phyloP scores from a whole-genome alignment of 2,888 invertebrate species.

The Agrochola lychnidis region DNA sequence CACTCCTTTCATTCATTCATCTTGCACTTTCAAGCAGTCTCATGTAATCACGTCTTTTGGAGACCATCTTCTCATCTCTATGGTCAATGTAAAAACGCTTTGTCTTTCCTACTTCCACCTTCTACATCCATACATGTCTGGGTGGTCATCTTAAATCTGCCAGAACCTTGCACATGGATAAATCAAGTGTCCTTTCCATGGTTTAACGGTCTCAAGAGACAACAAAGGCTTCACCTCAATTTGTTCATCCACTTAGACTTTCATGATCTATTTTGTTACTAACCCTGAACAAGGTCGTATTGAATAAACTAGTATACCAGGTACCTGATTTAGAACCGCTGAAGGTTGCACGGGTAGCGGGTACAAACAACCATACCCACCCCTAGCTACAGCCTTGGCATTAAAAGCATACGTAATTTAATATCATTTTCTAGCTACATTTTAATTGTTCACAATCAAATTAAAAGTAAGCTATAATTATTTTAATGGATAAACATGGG shows the following conservation, averaged over 20 bases:
- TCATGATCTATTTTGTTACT: slow-evolving; percentile 20
- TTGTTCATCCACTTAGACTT: slow-evolving; percentile 15
- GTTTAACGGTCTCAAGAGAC: not conserved
- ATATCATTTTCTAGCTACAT: slow-evolving; percentile 16
- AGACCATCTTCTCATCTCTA: not conserved
- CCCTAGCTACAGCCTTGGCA: slow-evolving; percentile 45
- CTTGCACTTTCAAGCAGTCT: not conserved
- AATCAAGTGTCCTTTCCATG: not conserved
- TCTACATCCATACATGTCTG: not conserved
- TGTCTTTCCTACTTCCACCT: not conserved
- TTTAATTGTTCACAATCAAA: slow-evolving; percentile 25
- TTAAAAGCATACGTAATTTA: slow-evolving; percentile 45
- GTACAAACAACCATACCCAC: slow-evolving; percentile 23
- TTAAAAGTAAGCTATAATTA: slow-evolving; percentile 5
- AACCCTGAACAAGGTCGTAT: slow-evolving; percentile 20
- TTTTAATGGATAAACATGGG: slow-evolving; percentile 1
- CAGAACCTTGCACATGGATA: not conserved
- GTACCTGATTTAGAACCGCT: slow-evolving; percentile 24
- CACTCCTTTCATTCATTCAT: not conserved
- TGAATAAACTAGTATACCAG: slow-evolving; percentile 37
- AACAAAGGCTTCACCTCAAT: not conserved
- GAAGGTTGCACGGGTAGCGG: slow-evolving; percentile 31
- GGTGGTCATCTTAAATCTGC: not conserved
- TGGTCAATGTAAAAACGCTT: not conserved
- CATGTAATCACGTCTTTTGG: not conserved